Conservation (phyloP, 2,888 invertebrate species). For the Leptothorax acervorum region DNA sequence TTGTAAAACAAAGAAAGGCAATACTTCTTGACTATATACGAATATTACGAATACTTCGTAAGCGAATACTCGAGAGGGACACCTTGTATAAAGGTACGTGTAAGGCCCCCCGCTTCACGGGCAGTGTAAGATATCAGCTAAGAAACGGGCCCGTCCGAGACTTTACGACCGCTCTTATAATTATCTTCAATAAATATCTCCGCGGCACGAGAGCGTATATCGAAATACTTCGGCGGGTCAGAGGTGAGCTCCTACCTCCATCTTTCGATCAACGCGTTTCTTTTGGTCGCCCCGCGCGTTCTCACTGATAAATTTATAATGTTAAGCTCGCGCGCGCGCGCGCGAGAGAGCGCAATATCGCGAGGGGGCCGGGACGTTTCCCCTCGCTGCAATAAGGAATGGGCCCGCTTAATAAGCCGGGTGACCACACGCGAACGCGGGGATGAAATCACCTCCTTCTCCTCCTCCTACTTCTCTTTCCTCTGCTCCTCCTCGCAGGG, state of each 20-base stretch:
- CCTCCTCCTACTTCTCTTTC: neutral
- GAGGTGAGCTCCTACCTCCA: constrained; percentile 82
- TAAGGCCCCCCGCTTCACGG: constrained; percentile 69
- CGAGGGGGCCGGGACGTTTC: constrained; percentile 51
- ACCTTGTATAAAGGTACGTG: constrained; percentile 76
- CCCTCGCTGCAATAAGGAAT: constrained; percentile 73
- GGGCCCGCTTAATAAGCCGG: constrained; percentile 79
- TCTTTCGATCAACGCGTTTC: constrained; percentile 84
- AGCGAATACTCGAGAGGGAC: constrained; percentile 59
- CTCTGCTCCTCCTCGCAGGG: constrained; percentile 19
- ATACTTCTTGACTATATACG: too few relatives aligned
- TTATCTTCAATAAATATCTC: constrained; percentile 86
- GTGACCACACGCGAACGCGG: constrained; percentile 78
- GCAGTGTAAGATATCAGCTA: constrained; percentile 84
- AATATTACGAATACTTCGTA: neutral
- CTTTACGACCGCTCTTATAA: constrained; percentile 85
- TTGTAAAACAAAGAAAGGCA: neutral
- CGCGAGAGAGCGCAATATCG: constrained; percentile 54
- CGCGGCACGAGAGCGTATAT: constrained; percentile 84
- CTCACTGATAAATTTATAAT: constrained; percentile 84
- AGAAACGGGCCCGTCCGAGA: constrained; percentile 82
- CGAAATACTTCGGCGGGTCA: constrained; percentile 83
- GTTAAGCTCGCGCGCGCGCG: constrained; percentile 66
- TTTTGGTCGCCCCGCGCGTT: constrained; percentile 79
- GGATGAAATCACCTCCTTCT: constrained; percentile 31